Evolutionary conservation across 1,140 invertebrate species (phyloP).

Genomic region (Octopus bimaculoides): DNA sequence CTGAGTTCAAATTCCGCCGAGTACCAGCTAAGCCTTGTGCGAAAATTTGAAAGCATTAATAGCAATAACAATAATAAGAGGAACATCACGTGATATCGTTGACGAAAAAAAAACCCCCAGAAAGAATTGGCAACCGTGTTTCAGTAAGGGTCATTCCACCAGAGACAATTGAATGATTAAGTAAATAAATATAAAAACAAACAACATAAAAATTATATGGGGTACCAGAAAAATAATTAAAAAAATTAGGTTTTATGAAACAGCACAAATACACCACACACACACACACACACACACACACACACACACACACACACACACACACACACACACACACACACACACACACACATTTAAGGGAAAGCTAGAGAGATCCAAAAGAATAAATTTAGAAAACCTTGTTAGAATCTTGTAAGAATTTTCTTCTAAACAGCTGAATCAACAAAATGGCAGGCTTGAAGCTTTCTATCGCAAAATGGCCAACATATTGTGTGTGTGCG

Average conservation of each 20-base stretch:
- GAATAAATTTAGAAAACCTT: background rate
- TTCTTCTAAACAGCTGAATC: too few species aligned
- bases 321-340: conserved; percentile 2
- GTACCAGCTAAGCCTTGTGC: too few species aligned
- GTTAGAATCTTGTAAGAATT: background rate
- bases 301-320: background rate
- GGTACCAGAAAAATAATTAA: too few species aligned
- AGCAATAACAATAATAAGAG: too few species aligned
- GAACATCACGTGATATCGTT: too few species aligned
- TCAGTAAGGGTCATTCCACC: background rate
- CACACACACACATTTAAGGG: background rate
- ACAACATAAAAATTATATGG: too few species aligned
- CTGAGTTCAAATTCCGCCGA: too few species aligned
- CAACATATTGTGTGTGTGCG: background rate
- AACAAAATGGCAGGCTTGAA: background rate
- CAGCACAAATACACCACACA: too few species aligned
- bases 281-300: background rate
- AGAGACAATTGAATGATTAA: background rate
- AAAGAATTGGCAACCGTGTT: background rate
- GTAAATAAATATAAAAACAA: background rate
- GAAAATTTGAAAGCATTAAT: too few species aligned
- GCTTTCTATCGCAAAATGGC: background rate
- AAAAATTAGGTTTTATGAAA: too few species aligned
- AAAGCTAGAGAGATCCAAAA: background rate
- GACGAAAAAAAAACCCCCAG: background rate